These are phyloP conservation scores for Dolichomitus sp. DNA, from an alignment of 2,888 invertebrate genomes.

Conservation along the genomic window DNA sequence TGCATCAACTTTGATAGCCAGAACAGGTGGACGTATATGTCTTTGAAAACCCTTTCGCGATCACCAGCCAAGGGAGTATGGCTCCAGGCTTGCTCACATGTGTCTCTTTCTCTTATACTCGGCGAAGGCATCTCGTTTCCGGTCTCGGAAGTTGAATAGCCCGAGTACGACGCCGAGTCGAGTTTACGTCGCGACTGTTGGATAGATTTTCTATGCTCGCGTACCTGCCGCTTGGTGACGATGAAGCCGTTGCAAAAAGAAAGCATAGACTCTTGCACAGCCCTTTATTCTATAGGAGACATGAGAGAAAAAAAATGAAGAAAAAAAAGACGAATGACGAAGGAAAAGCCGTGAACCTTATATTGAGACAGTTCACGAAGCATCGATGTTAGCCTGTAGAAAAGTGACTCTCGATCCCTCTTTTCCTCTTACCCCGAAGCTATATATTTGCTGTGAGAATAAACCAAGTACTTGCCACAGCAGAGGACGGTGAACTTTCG, in stretches of 20 bases:
- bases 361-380: slow-evolving; percentile 36
- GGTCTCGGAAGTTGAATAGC: slow-evolving; percentile 45
- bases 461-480: slow-evolving; percentile 35
- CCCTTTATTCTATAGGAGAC: slow-evolving; percentile 2
- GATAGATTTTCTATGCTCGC: slow-evolving; percentile 29
- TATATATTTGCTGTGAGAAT: slow-evolving; percentile 22
- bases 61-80: slow-evolving; percentile 13
- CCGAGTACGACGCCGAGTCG: slow-evolving; percentile 18
- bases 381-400: slow-evolving; percentile 6
- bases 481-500: slow-evolving; percentile 42
- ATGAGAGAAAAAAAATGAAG: neutral
- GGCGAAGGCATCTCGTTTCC: slow-evolving; percentile 43
- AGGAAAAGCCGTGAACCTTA: slow-evolving; percentile 19
- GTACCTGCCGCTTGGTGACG: slow-evolving; percentile 14
- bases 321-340: slow-evolving; percentile 13
- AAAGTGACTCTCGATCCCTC: slow-evolving; percentile 11
- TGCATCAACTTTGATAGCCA: slow-evolving; percentile 13
- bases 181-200: slow-evolving; percentile 44
- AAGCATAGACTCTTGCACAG: neutral
- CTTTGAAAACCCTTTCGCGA: slow-evolving; percentile 29
- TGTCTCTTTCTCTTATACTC: slow-evolving; percentile 16
- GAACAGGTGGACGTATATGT: neutral
- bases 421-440: neutral
- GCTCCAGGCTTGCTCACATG: slow-evolving; percentile 18
- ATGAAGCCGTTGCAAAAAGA: slow-evolving; percentile 18